Conservation (phyloP, 2,113 vertebrate genomes). For the Sinocyclocheilus rhinocerous region DNA sequence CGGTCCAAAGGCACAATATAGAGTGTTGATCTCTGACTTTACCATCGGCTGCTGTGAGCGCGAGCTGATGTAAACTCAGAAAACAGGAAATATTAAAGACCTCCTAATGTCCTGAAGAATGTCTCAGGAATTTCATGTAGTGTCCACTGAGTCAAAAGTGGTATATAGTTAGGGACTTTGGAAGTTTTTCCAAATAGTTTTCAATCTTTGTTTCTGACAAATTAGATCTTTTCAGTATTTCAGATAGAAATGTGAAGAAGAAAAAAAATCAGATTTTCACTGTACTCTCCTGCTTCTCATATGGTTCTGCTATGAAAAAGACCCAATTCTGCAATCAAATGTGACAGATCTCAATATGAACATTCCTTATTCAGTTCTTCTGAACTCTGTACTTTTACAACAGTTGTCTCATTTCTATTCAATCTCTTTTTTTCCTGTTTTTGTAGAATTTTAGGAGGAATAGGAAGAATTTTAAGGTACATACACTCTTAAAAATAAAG, state of each 20-base stretch:
- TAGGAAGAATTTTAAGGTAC: no score
- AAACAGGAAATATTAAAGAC: slow-evolving; percentile 56
- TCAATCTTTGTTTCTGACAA: neutral
- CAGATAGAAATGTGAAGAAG: neutral
- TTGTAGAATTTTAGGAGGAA: no score
- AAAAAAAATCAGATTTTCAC: neutral
- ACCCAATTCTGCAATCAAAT: neutral
- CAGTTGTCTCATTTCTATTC: no score
- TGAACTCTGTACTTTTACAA: no score
- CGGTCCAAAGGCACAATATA: slow-evolving; percentile 66
- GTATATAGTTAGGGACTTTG: neutral
- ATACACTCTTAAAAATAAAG: no score
- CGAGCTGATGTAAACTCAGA: slow-evolving; percentile 50
- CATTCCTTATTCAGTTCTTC: no score
- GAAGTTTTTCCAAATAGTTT: neutral
- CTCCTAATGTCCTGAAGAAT: slow-evolving; percentile 46
- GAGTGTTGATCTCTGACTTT: slow-evolving; percentile 63
- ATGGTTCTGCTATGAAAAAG: neutral
- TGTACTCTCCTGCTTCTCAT: neutral
- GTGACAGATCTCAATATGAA: neutral
- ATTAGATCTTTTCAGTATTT: neutral
- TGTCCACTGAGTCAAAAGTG: neutral
- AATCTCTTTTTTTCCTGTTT: no score
- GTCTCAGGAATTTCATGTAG: slow-evolving; percentile 12
- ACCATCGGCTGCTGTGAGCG: slow-evolving; percentile 64